Evolutionary conservation across 2,888 invertebrate species (phyloP), one percentile per base, ranked within the genome.

Genomic region (Rhagophthalmus giganteus): DNA sequence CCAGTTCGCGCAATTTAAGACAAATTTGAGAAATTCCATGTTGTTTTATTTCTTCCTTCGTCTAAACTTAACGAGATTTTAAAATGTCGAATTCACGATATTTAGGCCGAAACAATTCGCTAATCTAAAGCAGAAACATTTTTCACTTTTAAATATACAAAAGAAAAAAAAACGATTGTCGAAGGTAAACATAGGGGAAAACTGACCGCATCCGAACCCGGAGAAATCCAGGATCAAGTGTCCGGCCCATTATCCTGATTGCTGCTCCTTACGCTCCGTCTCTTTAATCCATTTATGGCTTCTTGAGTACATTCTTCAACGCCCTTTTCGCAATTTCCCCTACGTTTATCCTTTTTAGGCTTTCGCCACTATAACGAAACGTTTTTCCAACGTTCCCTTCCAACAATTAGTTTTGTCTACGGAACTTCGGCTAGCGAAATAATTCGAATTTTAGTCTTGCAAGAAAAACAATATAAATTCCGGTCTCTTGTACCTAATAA

Each of bases 221-320:
- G 57, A 60, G 60, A 64, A 64, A 66, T 64, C 67, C 64, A 57
- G 66, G 65, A 69, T 72, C 71, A 73, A 74, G 74, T 74, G 74
- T 73, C 70, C 70, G 70, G 70, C 63, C 74, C 72, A 74, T 74
- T 74, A 74, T 74, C 72, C 71, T 73, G 72, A 74, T 74, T 74
- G 74, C 73, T 71, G 65, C 67, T 67, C 72, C 71, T 72, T 70
- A 68, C 66, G 63, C 65, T 65, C 61, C 55, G 59, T 46, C 63
- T 64, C 67, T 64, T 68, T 72, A 72, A 74, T 74, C 73, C 72
- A 71, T 69, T 74, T 74, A 59, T 59, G 55, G 55, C 50, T 51
- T 55, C 51, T 51, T 47, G 48, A 49, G 48, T 49, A 49, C 49
- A 45, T 54, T 54, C 49, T 54, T 40, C 54, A 45, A 44, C 48